Percentiles rank a stretch among this genome's conserved stretches.
Conservation (phyloP, 2,888 invertebrate species). For the Schizotus pectinicornis region DNA sequence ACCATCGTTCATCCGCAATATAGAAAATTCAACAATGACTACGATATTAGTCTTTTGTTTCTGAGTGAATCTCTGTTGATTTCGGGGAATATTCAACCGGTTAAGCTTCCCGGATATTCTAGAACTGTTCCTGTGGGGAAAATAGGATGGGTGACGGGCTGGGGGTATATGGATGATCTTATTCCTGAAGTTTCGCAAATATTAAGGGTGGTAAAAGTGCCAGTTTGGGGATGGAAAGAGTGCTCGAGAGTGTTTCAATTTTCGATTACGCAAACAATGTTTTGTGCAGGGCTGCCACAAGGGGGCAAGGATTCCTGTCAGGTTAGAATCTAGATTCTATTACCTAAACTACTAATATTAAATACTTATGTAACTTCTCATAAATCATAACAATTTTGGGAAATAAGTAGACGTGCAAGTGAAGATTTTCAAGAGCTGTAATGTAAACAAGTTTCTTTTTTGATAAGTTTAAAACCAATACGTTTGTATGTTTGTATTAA, state of each 20-base stretch:
- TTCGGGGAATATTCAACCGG: slow-evolving; percentile 4
- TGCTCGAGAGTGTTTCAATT: slow-evolving; percentile 11
- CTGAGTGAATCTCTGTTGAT: not conserved
- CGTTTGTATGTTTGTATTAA: too few relatives aligned
- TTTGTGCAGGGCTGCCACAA: slow-evolving; percentile 17
- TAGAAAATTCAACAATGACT: not conserved
- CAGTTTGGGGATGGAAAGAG: not conserved
- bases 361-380: too few relatives aligned
- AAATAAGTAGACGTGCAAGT: too few relatives aligned
- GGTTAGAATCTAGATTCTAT: too few relatives aligned
- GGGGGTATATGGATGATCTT: slow-evolving; percentile 5
- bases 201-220: slow-evolving; percentile 10
- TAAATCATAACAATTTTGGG: too few relatives aligned
- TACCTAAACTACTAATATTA: too few relatives aligned
- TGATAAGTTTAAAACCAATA: too few relatives aligned
- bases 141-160: slow-evolving; percentile 17
- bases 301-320: slow-evolving; percentile 19
- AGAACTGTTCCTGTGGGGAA: not conserved
- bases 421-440: too few relatives aligned
- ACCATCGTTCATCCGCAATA: slow-evolving; percentile 16
- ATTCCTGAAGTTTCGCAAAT: not conserved
- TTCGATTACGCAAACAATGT: slow-evolving; percentile 8
- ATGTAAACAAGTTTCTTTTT: too few relatives aligned
- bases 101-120: not conserved
- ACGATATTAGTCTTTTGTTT: slow-evolving; percentile 14